phyloP scores from a whole-genome alignment of 2,113 vertebrate species.

The Cathartes aura region DNA sequence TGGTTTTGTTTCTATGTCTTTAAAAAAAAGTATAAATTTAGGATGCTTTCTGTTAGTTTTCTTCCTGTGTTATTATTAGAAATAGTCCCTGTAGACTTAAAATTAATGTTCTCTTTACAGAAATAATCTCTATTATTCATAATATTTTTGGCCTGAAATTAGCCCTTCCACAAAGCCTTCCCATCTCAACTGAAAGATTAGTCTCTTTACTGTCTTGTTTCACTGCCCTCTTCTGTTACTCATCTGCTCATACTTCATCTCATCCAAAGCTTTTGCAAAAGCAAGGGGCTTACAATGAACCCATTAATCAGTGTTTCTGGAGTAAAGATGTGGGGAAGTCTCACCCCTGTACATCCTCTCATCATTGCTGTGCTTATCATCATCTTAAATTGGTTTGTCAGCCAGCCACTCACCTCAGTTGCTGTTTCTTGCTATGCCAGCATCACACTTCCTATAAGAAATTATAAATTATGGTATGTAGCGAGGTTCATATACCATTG shows the following conservation, averaged over 20 bases:
- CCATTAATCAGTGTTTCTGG: slow-evolving; percentile 14
- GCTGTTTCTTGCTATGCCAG: slow-evolving; percentile 37
- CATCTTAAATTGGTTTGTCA: slow-evolving; percentile 54
- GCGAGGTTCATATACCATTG: neutral
- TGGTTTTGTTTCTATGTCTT: neutral
- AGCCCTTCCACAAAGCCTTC: slow-evolving; percentile 4
- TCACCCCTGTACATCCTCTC: neutral
- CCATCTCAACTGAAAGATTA: slow-evolving; percentile 20
- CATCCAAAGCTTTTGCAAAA: slow-evolving; percentile 7
- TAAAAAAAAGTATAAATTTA: neutral
- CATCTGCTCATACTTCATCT: slow-evolving; percentile 25
- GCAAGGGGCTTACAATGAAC: neutral
- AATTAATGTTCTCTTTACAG: slow-evolving; percentile 9
- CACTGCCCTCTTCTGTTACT: slow-evolving; percentile 54
- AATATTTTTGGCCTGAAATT: slow-evolving; percentile 27
- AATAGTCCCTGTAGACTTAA: neutral
- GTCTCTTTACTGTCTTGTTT: slow-evolving; percentile 12
- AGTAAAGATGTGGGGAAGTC: slow-evolving; percentile 32
- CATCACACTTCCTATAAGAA: neutral
- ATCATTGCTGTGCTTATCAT: slow-evolving; percentile 13
- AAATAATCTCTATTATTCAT: slow-evolving; percentile 41
- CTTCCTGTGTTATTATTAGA: slow-evolving; percentile 24
- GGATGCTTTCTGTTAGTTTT: neutral
- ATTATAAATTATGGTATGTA: slow-evolving; percentile 29
- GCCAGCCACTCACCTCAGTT: slow-evolving; percentile 46